phyloP scores from a whole-genome alignment of 2,113 vertebrate genomes.

The Epinephelus lanceolatus region DNA sequence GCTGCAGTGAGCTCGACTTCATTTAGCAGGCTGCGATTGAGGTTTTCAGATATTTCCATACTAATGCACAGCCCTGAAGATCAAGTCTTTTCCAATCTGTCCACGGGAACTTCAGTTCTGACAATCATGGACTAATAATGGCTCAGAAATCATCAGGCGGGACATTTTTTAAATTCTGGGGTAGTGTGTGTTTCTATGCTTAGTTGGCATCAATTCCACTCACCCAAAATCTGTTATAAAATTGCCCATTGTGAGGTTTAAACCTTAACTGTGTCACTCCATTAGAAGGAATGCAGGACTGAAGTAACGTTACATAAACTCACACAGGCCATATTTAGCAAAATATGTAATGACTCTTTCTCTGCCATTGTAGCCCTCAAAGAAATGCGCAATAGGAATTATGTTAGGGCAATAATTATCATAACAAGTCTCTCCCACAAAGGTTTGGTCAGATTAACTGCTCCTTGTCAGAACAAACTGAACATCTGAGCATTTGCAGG shows the following conservation, averaged over 20 bases:
- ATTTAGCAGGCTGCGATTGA: constrained; percentile 11
- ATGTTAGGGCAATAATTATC: neutral
- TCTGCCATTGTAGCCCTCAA: neutral
- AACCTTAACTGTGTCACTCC: neutral
- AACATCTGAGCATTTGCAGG: constrained; percentile 34
- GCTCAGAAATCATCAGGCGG: neutral
- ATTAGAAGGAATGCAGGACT: neutral
- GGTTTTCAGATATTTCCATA: neutral
- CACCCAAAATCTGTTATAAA: constrained; percentile 15
- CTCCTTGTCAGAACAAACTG: constrained; percentile 41
- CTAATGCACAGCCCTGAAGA: constrained; percentile 2
- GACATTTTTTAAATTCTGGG: neutral
- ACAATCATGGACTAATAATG: neutral
- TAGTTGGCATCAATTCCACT: constrained; percentile 3
- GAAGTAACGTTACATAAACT: neutral
- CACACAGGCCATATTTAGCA: neutral
- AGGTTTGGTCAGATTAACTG: constrained; percentile 28
- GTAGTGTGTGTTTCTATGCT: neutral
- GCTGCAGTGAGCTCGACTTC: neutral
- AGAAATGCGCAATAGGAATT: neutral
- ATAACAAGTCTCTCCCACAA: constrained; percentile 12
- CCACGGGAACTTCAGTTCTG: neutral
- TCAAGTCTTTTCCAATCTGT: neutral
- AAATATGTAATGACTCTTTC: neutral
- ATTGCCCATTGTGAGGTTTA: neutral